Evolutionary conservation across 2,888 invertebrate genomes (phyloP).

Genomic region (Harmothoe impar): DNA sequence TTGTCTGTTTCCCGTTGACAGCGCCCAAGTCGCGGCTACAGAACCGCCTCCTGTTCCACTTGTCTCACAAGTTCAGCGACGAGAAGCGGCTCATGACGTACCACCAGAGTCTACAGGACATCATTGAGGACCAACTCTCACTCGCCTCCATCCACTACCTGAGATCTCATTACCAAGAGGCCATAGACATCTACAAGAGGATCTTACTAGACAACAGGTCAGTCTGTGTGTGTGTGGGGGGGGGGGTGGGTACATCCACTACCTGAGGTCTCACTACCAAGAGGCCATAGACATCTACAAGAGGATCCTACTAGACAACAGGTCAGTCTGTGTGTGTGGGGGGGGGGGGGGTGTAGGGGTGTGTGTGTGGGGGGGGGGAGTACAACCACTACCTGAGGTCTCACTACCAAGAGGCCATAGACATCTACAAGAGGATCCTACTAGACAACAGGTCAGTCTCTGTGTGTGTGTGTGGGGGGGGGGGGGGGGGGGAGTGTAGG

Average conservation of each 20-base stretch:
- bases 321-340: too few species aligned
- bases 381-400: conserved; percentile 96
- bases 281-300: too few species aligned
- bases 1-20: conserved; percentile 67
- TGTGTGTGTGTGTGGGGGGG: too few species aligned
- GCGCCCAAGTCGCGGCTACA: conserved; percentile 86
- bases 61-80: conserved; percentile 95
- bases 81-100: conserved; percentile 92
- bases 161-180: conserved; percentile 98
- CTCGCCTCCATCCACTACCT: conserved; percentile 98
- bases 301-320: conserved; percentile 96
- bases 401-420: conserved; percentile 99
- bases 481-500: too few species aligned
- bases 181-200: conserved; percentile 98
- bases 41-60: conserved; percentile 94
- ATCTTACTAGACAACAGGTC: conserved; percentile 95
- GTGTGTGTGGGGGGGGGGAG: too few species aligned
- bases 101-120: conserved; percentile 92
- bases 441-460: too few species aligned
- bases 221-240: too few species aligned
- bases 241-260: too few species aligned
- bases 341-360: too few species aligned
- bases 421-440: conserved; percentile 97
- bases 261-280: too few species aligned
- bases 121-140: conserved; percentile 96